Conservation (phyloP, 2,888 invertebrate genomes). For the Cerastis rubricosa region DNA sequence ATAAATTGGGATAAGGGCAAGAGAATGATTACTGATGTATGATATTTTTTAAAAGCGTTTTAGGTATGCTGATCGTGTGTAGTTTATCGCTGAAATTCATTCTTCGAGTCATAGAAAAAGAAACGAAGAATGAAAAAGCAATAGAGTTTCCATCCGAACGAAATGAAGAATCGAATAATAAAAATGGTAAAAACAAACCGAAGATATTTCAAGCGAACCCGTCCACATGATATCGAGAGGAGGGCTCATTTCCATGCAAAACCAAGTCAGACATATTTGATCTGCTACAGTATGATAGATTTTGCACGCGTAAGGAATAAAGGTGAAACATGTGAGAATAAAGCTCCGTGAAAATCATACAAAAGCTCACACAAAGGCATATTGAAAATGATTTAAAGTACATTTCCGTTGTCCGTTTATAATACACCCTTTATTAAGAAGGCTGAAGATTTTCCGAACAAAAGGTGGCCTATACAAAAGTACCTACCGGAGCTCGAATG, state of each 20-base stretch:
- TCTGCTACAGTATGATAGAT: conserved; percentile 29
- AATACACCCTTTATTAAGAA: not conserved
- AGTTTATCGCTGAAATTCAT: not conserved
- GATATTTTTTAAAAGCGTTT: not conserved
- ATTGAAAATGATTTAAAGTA: conserved; percentile 18
- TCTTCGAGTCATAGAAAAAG: not conserved
- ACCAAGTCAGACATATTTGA: conserved; percentile 39
- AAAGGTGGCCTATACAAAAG: conserved; percentile 8
- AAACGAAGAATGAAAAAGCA: conserved; percentile 10
- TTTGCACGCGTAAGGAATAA: conserved; percentile 42
- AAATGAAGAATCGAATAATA: conserved; percentile 37
- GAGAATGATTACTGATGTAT: too few species aligned
- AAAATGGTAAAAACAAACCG: conserved; percentile 35
- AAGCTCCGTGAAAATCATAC: conserved; percentile 22
- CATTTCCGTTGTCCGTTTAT: not conserved
- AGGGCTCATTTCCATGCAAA: conserved; percentile 49
- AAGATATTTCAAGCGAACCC: conserved; percentile 24
- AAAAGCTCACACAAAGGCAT: conserved; percentile 3
- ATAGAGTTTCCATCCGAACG: conserved; percentile 19
- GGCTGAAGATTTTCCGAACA: not conserved
- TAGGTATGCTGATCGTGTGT: too few species aligned
- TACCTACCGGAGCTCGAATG: not conserved
- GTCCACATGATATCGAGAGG: conserved; percentile 29
- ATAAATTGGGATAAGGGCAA: too few species aligned
- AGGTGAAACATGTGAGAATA: conserved; percentile 30